phyloP scores from a whole-genome alignment of 1,140 invertebrate species.

The Brachionus plicatilis region DNA sequence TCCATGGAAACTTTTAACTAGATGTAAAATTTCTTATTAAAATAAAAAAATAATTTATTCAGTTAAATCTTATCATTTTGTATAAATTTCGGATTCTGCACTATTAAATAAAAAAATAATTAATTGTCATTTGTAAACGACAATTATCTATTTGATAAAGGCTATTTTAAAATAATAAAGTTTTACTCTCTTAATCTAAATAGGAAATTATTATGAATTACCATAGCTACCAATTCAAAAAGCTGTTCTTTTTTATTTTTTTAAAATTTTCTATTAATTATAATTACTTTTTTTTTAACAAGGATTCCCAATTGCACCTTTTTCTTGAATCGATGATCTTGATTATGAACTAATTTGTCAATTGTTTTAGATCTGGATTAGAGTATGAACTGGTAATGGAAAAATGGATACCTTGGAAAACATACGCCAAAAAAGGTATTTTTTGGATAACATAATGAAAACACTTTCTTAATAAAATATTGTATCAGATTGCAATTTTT shows the following conservation, averaged over 20 bases:
- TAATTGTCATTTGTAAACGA: neutral
- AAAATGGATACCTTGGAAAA: neutral
- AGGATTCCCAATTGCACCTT: neutral
- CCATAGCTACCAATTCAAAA: neutral
- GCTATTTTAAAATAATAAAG: neutral
- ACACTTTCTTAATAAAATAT: neutral
- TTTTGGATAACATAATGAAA: neutral
- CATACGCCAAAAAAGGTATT: conserved; percentile 5
- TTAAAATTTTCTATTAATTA: neutral
- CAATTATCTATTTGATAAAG: too few relatives aligned
- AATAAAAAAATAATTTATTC: neutral
- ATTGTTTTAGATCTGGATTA: neutral
- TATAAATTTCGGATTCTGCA: neutral
- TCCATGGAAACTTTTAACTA: neutral
- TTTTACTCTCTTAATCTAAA: neutral
- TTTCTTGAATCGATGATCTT: neutral
- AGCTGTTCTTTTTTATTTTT: neutral
- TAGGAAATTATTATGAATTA: neutral
- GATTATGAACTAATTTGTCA: neutral
- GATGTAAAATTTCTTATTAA: neutral
- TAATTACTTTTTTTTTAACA: neutral
- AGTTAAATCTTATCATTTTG: neutral
- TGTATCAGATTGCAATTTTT: neutral
- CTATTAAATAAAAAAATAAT: neutral
- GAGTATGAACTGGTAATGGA: neutral